These are phyloP conservation scores for Gallinago jamesoni DNA, from an alignment of 2,113 vertebrate species.

Conservation along the genomic window DNA sequence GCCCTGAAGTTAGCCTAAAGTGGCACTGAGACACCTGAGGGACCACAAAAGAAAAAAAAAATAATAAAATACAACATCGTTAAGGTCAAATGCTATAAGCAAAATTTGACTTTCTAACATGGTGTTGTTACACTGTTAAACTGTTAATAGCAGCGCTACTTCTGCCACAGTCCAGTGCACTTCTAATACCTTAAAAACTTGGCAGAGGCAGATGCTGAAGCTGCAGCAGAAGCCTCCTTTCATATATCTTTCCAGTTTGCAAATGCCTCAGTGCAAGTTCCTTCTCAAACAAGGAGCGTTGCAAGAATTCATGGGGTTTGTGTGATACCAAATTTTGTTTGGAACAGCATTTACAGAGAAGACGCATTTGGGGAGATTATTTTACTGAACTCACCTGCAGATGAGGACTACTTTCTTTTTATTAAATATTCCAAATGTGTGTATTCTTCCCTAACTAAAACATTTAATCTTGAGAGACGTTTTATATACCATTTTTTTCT, in stretches of 20 bases:
- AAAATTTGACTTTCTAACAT: not conserved
- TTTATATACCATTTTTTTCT: slow-evolving; percentile 22
- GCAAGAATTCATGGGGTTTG: not conserved
- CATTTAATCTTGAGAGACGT: slow-evolving; percentile 33
- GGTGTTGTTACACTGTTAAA: accelerated
- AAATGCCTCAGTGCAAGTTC: accelerated
- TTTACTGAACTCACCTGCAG: not conserved
- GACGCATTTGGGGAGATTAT: not conserved
- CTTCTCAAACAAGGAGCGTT: not conserved
- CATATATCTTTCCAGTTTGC: not conserved
- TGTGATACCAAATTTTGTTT: not conserved
- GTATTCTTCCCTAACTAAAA: not conserved
- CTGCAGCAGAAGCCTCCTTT: not conserved
- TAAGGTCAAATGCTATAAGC: not conserved
- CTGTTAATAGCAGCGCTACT: not conserved
- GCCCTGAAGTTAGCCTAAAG: not conserved
- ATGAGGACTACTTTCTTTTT: not conserved
- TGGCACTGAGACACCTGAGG: not conserved
- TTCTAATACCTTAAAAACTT: not conserved
- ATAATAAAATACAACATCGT: not conserved
- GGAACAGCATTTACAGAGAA: not conserved
- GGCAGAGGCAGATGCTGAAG: not conserved
- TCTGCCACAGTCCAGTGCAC: not conserved
- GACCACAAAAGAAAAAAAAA: not conserved
- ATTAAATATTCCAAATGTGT: not conserved